Evolutionary conservation across 2,113 vertebrate genomes (phyloP), one percentile per base, ranked within the genome.

Genomic region (Vicugna pacos): DNA sequence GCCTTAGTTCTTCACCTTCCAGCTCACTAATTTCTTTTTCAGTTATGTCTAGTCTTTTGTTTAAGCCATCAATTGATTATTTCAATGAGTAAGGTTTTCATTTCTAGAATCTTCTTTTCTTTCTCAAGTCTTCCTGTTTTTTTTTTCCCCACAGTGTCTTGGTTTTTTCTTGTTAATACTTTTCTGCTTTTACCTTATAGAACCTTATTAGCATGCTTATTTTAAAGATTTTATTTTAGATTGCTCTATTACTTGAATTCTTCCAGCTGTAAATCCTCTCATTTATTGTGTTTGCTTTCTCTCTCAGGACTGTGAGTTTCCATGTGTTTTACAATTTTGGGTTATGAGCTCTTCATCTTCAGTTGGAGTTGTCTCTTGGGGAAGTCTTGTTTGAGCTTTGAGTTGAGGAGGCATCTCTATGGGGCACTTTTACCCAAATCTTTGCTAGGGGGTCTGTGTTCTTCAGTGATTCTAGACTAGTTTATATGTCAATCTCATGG

Each of bases 1-100:
- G 35, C 17, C 17, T 91, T 50, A 72, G 28, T 22, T 42, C 26
- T 89, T 42, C 69, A 80, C 58, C 10, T 81, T 87, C 64, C 8
- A 48, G 46, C 22, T n/a, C 28, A 70, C 46, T 69, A 32, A 60
- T 94, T 77, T 91, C 17, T 46, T 82, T 92, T 91, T 92, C 30
- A 38, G 20, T 35, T 48, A 35, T 58, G 38, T 64, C n/a, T 69
- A 38, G 14, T 65, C 10, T 77, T 19, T 32, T 69, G 72, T 54
- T 94, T 90, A 93, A 90, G 35, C 52, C 26, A 76, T 64, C 10
- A 82, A 24, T 19, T 62, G 46, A 94, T 81, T 84, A 89, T 79
- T 94, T 58, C 35, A 90, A 17, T 24, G 46, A 72, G 15, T 65
- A 46, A 42, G 10, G 30, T 26, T 92, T 92, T 86, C 15, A 54